Conservation (phyloP, 2,797 vertebrate species). For the Platyrinchus mystaceus region DNA sequence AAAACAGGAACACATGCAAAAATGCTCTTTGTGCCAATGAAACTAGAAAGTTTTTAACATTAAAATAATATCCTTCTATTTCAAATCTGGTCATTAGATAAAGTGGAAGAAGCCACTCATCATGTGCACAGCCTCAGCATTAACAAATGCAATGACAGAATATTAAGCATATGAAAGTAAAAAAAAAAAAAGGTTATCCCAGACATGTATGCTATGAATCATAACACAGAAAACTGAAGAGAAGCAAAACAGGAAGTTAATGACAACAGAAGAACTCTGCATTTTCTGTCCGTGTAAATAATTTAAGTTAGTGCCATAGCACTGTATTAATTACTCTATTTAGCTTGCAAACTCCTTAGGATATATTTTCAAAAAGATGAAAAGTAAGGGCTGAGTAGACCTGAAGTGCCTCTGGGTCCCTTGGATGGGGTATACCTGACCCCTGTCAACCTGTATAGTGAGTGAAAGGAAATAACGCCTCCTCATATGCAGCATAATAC, state of each 20-base stretch:
- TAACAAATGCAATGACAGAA: not conserved
- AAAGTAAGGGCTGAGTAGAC: not conserved
- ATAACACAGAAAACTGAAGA: not conserved
- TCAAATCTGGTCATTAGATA: not conserved
- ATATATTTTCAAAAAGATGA: not conserved
- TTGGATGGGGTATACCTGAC: not conserved
- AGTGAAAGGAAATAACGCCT: not conserved
- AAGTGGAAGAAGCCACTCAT: not conserved
- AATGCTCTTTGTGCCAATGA: not conserved
- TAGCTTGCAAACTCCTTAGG: not conserved
- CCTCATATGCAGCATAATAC: not conserved
- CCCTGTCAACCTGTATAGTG: not conserved
- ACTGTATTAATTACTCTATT: not conserved
- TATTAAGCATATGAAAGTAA: not conserved
- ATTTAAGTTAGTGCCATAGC: not conserved
- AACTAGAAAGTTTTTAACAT: not conserved
- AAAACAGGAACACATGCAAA: not conserved
- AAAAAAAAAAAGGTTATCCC: not conserved
- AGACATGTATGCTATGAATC: not conserved
- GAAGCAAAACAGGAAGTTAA: not conserved
- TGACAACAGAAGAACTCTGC: not conserved
- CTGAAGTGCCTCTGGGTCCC: not conserved
- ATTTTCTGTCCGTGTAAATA: not conserved
- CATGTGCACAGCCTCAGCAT: not conserved
- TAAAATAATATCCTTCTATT: not conserved